Evolutionary conservation across 1,140 invertebrate species (phyloP).

Genomic region (Drosophila triauraria): DNA sequence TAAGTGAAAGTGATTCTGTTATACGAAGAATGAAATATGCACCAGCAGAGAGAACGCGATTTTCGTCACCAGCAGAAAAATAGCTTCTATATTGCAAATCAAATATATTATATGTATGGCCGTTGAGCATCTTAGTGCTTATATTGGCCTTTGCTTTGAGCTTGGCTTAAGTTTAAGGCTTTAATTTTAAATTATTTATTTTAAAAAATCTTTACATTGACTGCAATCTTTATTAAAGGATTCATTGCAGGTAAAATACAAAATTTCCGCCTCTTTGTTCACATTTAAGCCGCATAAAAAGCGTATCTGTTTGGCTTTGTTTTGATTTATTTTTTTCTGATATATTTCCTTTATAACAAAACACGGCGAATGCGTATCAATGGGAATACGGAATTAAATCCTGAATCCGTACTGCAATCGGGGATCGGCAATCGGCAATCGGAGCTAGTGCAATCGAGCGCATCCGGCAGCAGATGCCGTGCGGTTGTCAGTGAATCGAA

Average conservation of each 20-base stretch:
- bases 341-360: conserved; percentile 30
- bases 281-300: conserved; percentile 5
- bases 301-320: not conserved
- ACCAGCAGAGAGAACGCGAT: too few species aligned
- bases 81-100: too few species aligned
- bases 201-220: not conserved
- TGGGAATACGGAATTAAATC: conserved; percentile 40
- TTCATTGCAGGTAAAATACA: not conserved
- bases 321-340: conserved; percentile 1
- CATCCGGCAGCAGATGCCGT: conserved; percentile 72
- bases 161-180: too few species aligned
- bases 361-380: conserved; percentile 28
- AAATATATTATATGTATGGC: too few species aligned
- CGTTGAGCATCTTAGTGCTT: too few species aligned
- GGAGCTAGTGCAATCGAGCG: conserved; percentile 62
- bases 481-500: conserved; percentile 65
- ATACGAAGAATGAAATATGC: too few species aligned
- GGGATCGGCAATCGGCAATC: conserved; percentile 1
- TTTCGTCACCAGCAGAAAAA: too few species aligned
- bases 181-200: too few species aligned
- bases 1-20: not conserved
- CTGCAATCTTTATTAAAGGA: not conserved
- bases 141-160: too few species aligned
- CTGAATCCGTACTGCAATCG: conserved; percentile 10
- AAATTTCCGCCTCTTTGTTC: not conserved